phyloP scores from a whole-genome alignment of 2,113 vertebrate genomes.

The Phalacrocorax aristotelis region DNA sequence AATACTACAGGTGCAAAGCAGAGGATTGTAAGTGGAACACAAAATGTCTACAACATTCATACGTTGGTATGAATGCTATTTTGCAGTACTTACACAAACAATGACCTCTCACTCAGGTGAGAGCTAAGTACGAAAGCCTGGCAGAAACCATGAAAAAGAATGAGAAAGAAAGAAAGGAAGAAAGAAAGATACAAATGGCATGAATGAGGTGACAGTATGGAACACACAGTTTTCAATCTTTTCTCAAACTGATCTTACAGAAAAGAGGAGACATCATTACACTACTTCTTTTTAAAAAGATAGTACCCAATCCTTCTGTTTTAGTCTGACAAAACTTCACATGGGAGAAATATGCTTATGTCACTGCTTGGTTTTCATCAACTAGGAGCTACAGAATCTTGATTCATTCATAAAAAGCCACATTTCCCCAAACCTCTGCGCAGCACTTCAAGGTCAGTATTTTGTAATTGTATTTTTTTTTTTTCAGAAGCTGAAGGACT shows the following conservation, averaged over 20 bases:
- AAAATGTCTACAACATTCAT: slow-evolving; percentile 55
- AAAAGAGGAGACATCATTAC: neutral
- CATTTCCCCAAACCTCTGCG: neutral
- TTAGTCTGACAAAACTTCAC: neutral
- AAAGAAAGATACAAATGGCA: slow-evolving; percentile 52
- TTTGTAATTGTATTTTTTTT: neutral
- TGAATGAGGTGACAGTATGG: neutral
- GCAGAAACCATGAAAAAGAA: slow-evolving; percentile 62
- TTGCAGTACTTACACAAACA: slow-evolving; percentile 63
- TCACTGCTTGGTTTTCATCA: neutral
- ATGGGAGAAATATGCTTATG: neutral
- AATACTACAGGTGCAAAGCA: neutral
- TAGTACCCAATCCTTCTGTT: neutral
- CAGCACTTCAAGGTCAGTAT: neutral
- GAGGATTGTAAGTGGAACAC: neutral
- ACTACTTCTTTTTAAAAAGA: neutral
- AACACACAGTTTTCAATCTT: slow-evolving; percentile 13
- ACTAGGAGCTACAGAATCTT: neutral
- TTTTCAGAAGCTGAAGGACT: neutral
- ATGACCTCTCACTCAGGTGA: slow-evolving; percentile 55
- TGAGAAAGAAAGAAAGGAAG: slow-evolving; percentile 24
- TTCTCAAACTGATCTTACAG: neutral
- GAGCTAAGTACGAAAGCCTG: slow-evolving; percentile 67
- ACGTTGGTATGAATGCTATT: slow-evolving; percentile 62
- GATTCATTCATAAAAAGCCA: neutral